Conservation (phyloP, 2,888 invertebrate species). For the Diarsia mendica region DNA sequence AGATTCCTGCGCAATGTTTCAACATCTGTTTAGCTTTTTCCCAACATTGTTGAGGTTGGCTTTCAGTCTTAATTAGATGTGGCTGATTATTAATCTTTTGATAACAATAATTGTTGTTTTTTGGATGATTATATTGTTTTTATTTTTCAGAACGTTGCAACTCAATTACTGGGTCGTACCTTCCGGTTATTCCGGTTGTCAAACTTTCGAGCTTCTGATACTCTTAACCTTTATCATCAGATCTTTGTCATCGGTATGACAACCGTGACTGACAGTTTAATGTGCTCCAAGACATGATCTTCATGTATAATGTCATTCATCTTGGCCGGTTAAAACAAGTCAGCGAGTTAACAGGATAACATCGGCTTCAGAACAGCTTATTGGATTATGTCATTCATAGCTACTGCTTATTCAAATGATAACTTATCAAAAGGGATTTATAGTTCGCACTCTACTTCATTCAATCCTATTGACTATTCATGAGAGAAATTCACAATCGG, state of each 20-base stretch:
- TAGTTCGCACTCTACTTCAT: constrained; percentile 37
- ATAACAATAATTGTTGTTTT: background rate
- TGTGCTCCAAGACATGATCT: constrained; percentile 15
- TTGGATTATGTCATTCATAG: constrained; percentile 14
- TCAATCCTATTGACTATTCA: constrained; percentile 60
- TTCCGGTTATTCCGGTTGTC: constrained; percentile 13
- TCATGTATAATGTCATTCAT: background rate
- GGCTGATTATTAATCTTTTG: constrained; percentile 11
- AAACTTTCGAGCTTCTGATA: constrained; percentile 3
- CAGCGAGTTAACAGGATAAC: background rate
- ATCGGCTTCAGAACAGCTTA: constrained; percentile 4
- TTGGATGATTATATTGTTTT: background rate
- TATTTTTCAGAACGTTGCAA: constrained; percentile 7
- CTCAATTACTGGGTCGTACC: background rate
- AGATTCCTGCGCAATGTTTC: constrained; percentile 39
- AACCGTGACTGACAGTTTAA: constrained; percentile 23
- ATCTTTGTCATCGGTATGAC: constrained; percentile 23
- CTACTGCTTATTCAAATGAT: constrained; percentile 14
- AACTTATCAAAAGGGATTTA: constrained; percentile 38
- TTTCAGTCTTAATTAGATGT: constrained; percentile 24
- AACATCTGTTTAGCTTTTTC: constrained; percentile 28
- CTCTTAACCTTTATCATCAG: constrained; percentile 1
- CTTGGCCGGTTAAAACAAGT: background rate
- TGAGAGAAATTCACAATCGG: constrained; percentile 64
- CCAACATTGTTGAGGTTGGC: background rate